Conservation (phyloP, 2,113 vertebrate species). For the Sapayoa aenigma region DNA sequence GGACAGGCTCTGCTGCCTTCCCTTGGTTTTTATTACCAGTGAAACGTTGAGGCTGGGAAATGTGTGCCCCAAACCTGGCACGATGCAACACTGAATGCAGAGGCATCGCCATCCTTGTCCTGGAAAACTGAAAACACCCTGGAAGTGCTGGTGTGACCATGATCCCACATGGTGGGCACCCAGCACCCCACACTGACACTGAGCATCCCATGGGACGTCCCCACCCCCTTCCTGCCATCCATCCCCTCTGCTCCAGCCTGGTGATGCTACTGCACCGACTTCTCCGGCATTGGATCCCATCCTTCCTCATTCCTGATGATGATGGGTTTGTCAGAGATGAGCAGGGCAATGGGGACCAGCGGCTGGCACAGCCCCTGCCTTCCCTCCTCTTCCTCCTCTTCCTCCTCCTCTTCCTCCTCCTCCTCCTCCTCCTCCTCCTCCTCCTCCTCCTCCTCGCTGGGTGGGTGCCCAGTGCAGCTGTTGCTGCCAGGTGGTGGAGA, state of each 20-base stretch:
- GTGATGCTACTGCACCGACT: fast-evolving
- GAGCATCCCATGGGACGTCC: fast-evolving
- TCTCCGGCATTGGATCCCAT: neutral
- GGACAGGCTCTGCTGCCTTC: fast-evolving
- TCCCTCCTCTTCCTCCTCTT: neutral
- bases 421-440: too few species aligned
- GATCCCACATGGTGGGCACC: neutral
- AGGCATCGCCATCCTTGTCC: fast-evolving
- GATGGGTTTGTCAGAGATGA: slow-evolving; percentile 44
- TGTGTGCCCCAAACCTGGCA: fast-evolving
- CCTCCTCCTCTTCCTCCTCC: neutral
- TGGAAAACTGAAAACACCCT: neutral
- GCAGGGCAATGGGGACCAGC: neutral
- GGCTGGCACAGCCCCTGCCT: neutral
- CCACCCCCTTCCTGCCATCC: neutral
- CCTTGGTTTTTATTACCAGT: fast-evolving
- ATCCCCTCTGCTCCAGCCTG: neutral
- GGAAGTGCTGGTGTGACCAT: fast-evolving
- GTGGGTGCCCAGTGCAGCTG: neutral
- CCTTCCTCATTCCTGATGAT: neutral
- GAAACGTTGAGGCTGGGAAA: neutral
- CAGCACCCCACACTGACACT: neutral
- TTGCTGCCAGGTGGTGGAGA: fast-evolving
- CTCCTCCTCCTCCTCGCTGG: neutral
- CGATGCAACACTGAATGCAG: fast-evolving